Base-by-base conservation (phyloP, 2,888 invertebrate species). In the Pristionchus fissidentatus region DNA sequence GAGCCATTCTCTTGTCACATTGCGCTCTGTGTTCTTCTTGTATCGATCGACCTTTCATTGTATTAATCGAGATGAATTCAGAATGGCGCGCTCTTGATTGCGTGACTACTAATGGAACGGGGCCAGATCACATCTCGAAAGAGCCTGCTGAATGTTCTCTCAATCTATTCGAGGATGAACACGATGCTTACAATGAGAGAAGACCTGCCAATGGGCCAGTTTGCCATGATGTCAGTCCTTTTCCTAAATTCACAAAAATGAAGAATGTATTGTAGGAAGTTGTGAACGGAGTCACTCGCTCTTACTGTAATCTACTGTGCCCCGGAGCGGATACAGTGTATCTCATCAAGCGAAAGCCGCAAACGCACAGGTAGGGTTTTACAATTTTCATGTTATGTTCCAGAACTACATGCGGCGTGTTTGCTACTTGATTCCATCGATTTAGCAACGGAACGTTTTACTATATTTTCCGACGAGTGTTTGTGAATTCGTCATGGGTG, bases 301-400 rank as follows among this genome's bases (percentile, higher is more conserved):
- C 90, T 2, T 90, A 90, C 80, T 91, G 90, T 84, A 88, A 90
- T 57, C 79, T 90, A 43, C 84, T 90, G 46, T 90, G 90, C 57
- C 90, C 90, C 10, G 87, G 87, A 49, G 91, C 91, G 35, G 90
- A 89, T 75, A 91, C 91, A 22, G 91, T 90, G 35, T 91, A 91
- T 43, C 41, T 83, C 15, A 83, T 83, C 75, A 83, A 83, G 60
- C 52, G 83, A 32, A 83, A 83, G 19, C 83, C 75, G 10, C 57
- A 73, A 43, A 83, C 75, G 13, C 75, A 83, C 41, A 81, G 81
- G 81, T 81, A 57, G 10, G 41, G 15, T 10, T 10, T 29, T 35
- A 70, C 8, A 70, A 29, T 70, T 10, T 15, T 38, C n/a, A 10
- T 29, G 10, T 60, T 10, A 26, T 19, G 8, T 15, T 60, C 60